A percentile compares a stretch with the other conserved stretches of the same genome.
phyloP scores from a whole-genome alignment of 2,797 vertebrate species.

The Parotocinclus haroldoi region DNA sequence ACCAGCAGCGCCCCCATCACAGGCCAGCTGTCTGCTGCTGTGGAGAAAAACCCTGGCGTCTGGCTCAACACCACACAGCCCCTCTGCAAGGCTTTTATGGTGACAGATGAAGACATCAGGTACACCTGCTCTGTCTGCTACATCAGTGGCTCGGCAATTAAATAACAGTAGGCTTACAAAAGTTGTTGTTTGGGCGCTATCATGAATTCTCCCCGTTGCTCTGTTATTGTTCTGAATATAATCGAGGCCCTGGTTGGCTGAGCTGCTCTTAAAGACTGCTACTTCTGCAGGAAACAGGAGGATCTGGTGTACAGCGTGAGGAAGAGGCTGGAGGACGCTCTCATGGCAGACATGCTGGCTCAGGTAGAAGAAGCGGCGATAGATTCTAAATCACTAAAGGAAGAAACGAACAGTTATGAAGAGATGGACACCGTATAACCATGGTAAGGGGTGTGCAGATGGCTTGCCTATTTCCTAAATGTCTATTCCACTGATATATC shows the following conservation, averaged over 20 bases:
- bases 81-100: constrained; percentile 94
- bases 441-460: constrained; percentile 54
- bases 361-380: constrained; percentile 82
- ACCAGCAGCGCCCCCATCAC: constrained; percentile 91
- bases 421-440: constrained; percentile 76
- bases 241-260: too few species aligned
- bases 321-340: constrained; percentile 89
- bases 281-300: constrained; percentile 84
- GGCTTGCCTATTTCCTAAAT: too few species aligned
- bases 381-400: constrained; percentile 63
- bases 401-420: constrained; percentile 63
- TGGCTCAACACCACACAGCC: constrained; percentile 95
- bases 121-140: constrained; percentile 41
- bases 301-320: constrained; percentile 91
- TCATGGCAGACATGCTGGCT: constrained; percentile 92
- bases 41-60: constrained; percentile 94
- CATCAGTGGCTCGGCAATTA: too few species aligned
- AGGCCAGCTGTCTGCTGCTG: constrained; percentile 87
- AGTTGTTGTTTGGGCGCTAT: too few species aligned
- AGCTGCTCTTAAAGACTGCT: too few species aligned
- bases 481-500: too few species aligned
- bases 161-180: too few species aligned
- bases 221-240: too few species aligned
- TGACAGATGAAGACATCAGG: constrained; percentile 96
- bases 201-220: too few species aligned